Evolutionary conservation across 2,113 vertebrate genomes (phyloP).

Genomic region (Pelecanus crispus): DNA sequence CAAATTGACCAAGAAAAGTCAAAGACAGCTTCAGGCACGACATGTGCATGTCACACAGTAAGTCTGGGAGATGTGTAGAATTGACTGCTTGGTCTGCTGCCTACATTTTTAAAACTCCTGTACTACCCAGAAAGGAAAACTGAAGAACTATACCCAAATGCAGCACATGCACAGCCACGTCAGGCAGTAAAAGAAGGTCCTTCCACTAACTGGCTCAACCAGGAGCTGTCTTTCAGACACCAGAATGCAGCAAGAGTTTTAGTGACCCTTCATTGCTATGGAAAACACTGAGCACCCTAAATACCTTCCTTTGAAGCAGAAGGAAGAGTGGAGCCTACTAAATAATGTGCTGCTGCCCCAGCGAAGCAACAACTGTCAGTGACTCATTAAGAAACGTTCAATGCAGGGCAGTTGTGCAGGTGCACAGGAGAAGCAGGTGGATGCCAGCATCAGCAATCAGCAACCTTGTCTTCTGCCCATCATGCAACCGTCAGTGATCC

Average conservation of each 20-base stretch:
- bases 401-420: background rate
- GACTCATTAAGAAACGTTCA: background rate
- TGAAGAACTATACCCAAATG: background rate
- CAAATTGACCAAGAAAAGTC: background rate
- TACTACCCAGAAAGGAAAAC: background rate
- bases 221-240: background rate
- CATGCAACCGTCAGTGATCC: background rate
- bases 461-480: background rate
- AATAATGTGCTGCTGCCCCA: background rate
- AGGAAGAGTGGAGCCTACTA: background rate
- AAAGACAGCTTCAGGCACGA: background rate
- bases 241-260: background rate
- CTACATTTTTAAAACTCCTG: background rate
- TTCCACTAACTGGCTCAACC: background rate
- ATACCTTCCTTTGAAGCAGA: background rate
- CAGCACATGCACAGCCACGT: background rate
- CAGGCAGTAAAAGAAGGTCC: background rate
- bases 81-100: background rate
- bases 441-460: background rate
- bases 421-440: background rate
- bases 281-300: background rate
- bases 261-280: background rate
- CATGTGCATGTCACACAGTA: background rate
- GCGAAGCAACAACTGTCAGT: background rate
- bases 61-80: background rate